Percentiles rank a stretch among this genome's conserved stretches.
Evolutionary conservation across 2,113 vertebrate species (phyloP).

Genomic region (Malaclemys terrapin): DNA sequence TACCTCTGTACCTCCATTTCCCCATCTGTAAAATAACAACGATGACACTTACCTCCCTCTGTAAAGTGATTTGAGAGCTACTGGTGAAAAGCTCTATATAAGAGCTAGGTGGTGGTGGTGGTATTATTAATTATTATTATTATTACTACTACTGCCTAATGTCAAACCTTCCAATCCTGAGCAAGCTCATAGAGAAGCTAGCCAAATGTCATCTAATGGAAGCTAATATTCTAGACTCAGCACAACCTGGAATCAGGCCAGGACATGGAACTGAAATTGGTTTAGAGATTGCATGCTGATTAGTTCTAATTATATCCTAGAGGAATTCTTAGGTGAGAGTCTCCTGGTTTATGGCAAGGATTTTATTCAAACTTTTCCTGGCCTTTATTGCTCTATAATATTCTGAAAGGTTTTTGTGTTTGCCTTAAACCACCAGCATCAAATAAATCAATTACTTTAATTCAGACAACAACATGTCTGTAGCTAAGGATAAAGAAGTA

Average conservation of each 20-base stretch:
- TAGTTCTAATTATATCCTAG: not conserved
- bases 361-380: not conserved
- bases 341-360: not conserved
- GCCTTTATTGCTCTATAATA: not conserved
- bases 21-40: not conserved
- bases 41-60: not conserved
- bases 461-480: not conserved
- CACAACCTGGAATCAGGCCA: not conserved
- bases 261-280: not conserved
- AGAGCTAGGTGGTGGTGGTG: not conserved
- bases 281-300: not conserved
- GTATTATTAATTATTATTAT: too few relatives aligned
- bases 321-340: not conserved
- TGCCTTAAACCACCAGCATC: not conserved
- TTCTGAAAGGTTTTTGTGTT: not conserved
- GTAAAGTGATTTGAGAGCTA: not conserved
- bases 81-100: not conserved
- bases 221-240: not conserved
- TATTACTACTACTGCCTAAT: not conserved
- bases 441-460: not conserved
- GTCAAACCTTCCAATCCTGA: not conserved
- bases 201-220: not conserved
- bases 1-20: not conserved
- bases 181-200: not conserved
- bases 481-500: fast-evolving